phyloP scores from a whole-genome alignment of 1,140 invertebrate species.

The Megalonaias nervosa region DNA sequence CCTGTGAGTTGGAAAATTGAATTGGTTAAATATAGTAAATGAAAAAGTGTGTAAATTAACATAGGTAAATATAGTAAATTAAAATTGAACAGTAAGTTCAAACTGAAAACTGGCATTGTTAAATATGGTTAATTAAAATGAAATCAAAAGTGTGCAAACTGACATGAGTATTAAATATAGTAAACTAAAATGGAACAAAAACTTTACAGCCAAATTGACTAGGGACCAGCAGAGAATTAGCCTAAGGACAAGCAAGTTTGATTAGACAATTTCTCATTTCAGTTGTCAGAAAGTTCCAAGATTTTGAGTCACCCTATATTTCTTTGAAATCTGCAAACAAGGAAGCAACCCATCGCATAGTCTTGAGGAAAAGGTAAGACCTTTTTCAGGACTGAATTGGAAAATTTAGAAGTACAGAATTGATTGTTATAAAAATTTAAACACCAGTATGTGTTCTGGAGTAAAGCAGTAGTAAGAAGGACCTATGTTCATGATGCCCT shows the following conservation, averaged over 20 bases:
- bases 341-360: conserved; percentile 64
- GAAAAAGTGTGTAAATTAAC: too few relatives aligned
- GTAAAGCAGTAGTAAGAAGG: too few relatives aligned
- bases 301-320: conserved; percentile 97
- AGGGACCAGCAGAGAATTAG: neutral
- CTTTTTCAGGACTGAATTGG: neutral
- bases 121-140: neutral
- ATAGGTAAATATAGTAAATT: too few relatives aligned
- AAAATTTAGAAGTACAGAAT: neutral
- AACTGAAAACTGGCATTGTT: neutral
- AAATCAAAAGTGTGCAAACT: neutral
- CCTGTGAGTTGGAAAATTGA: too few relatives aligned
- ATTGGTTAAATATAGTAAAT: too few relatives aligned
- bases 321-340: conserved; percentile 81
- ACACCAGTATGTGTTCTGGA: too few relatives aligned
- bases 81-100: too few relatives aligned
- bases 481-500: too few relatives aligned
- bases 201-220: neutral
- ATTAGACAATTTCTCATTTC: conserved; percentile 62
- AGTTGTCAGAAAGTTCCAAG: conserved; percentile 89
- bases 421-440: neutral
- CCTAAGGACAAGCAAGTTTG: neutral
- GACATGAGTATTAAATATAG: neutral
- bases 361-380: conserved; percentile 68
- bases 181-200: neutral